A percentile compares a stretch with the other conserved stretches of the same genome.
These are phyloP conservation scores for Nipponacmea schrenckii DNA, from an alignment of 2,888 invertebrate genomes.

Conservation along the genomic window DNA sequence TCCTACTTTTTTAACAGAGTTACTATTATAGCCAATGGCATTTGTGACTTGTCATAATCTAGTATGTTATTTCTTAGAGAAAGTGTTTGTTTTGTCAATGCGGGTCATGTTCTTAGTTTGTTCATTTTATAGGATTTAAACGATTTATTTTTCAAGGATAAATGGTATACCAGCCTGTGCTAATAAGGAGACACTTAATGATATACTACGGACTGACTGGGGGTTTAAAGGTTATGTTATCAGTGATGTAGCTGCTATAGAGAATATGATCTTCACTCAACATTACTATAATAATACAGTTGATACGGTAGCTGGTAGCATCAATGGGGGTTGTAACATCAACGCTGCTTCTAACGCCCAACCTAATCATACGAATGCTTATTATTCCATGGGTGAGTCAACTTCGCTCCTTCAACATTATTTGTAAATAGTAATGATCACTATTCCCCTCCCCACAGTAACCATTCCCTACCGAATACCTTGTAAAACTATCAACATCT, in stretches of 20 bases:
- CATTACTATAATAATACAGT: conserved; percentile 44
- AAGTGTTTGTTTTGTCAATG: too few species aligned
- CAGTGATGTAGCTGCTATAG: conserved; percentile 59
- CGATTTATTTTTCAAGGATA: conserved; percentile 42
- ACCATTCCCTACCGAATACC: too few species aligned
- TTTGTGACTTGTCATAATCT: too few species aligned
- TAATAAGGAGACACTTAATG: conserved; percentile 48
- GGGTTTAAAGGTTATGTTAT: conserved; percentile 58
- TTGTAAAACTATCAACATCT: too few species aligned
- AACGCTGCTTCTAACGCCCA: conserved; percentile 33
- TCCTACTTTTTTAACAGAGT: too few species aligned
- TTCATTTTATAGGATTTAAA: too few species aligned
- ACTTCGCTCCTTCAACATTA: too few species aligned
- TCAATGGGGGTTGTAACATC: conserved; percentile 49
- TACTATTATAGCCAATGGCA: too few species aligned
- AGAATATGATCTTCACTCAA: conserved; percentile 45
- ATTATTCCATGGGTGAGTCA: conserved; percentile 10
- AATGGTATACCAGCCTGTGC: conserved; percentile 61
- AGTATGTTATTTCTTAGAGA: too few species aligned
- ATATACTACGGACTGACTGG: conserved; percentile 52
- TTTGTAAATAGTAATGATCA: too few species aligned
- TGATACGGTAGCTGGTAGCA: conserved; percentile 43
- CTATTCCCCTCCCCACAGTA: background rate
- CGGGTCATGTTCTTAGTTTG: too few species aligned
- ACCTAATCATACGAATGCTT: background rate